Conservation (phyloP, 2,113 vertebrate species). For the Trogon surrucura region DNA sequence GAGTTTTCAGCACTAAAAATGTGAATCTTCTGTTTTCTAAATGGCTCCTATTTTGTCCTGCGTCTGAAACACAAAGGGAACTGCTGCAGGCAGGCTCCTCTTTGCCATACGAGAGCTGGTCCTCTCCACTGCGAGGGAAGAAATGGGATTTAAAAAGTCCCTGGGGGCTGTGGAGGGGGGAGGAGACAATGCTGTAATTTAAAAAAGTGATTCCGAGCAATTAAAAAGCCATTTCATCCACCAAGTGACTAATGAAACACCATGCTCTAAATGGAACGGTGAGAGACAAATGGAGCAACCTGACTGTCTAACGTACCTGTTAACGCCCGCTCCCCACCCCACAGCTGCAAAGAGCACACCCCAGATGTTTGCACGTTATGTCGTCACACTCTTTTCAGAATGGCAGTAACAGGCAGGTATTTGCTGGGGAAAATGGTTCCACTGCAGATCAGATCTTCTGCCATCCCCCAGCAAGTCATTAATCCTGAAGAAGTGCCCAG, state of each 20-base stretch:
- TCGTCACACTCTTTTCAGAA: neutral
- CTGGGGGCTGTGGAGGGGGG: neutral
- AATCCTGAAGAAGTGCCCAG: conserved; percentile 9
- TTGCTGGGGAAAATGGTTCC: neutral
- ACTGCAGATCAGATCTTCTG: neutral
- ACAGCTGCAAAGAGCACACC: neutral
- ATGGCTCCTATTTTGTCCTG: neutral
- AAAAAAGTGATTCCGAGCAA: conserved; percentile 3
- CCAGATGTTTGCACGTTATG: neutral
- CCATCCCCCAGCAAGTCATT: neutral
- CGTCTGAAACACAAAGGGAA: neutral
- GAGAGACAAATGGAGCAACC: conserved; percentile 1
- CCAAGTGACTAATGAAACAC: conserved; percentile 31
- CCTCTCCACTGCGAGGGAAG: neutral
- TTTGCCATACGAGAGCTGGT: neutral
- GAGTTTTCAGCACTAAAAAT: neutral
- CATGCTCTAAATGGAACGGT: neutral
- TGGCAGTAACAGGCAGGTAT: neutral
- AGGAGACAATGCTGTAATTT: neutral
- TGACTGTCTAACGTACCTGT: neutral
- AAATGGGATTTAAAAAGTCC: conserved; percentile 4
- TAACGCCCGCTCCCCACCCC: neutral
- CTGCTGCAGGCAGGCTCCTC: neutral
- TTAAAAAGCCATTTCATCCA: conserved; percentile 60
- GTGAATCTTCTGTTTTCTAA: neutral